Evolutionary conservation across 2,888 invertebrate genomes (phyloP).

Genomic region (Halictus ligatus): DNA sequence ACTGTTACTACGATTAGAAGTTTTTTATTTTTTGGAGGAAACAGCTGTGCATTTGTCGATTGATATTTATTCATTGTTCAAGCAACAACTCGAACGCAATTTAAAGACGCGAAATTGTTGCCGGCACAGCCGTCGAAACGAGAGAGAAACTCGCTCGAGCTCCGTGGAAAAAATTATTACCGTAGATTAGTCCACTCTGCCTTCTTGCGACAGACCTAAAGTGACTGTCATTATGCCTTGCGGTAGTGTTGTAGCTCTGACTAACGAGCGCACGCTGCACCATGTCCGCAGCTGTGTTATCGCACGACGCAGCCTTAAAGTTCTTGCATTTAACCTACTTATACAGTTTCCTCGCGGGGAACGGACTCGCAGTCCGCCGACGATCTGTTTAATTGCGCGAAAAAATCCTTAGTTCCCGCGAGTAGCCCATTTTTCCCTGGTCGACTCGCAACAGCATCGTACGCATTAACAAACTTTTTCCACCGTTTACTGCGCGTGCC

Average conservation of each 20-base stretch:
- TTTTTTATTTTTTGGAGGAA: background rate
- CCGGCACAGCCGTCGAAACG: constrained; percentile 4
- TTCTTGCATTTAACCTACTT: constrained; percentile 67
- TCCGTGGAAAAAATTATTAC: constrained; percentile 54
- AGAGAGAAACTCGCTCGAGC: constrained; percentile 30
- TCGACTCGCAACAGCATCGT: background rate
- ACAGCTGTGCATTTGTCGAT: background rate
- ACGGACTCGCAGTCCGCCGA: constrained; percentile 15
- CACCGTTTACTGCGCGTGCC: background rate
- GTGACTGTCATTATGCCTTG: constrained; percentile 55
- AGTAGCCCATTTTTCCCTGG: background rate
- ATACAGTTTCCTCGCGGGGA: constrained; percentile 42
- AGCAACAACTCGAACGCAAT: background rate
- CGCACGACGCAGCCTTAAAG: constrained; percentile 25
- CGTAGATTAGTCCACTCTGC: constrained; percentile 55
- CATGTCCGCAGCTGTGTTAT: constrained; percentile 41
- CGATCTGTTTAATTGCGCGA: constrained; percentile 44
- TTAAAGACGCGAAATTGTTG: constrained; percentile 19
- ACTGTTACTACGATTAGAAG: no score
- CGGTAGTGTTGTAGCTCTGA: constrained; percentile 34
- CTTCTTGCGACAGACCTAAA: constrained; percentile 61
- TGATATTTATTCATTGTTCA: background rate
- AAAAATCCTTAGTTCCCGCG: constrained; percentile 32
- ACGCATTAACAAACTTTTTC: background rate
- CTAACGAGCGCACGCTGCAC: constrained; percentile 42